phyloP scores from a whole-genome alignment of 2,113 vertebrate species.

The Mustela nigripes region DNA sequence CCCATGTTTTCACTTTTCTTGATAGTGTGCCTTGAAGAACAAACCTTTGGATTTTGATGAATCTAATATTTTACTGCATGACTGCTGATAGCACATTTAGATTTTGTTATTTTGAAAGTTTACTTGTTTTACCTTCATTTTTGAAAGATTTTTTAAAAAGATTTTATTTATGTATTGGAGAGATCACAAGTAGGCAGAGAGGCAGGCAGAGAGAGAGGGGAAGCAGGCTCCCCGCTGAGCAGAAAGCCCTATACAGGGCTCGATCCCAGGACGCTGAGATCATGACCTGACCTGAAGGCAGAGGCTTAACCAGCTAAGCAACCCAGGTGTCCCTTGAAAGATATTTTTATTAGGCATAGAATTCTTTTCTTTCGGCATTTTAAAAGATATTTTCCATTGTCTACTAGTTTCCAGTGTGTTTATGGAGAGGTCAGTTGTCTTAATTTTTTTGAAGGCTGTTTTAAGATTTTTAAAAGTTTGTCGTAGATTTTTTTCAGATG shows the following conservation, averaged over 20 bases:
- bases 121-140: not conserved
- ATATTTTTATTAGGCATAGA: not conserved
- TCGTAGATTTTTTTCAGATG: not conserved
- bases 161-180: too few relatives aligned
- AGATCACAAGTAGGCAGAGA: too few relatives aligned
- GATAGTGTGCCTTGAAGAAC: not conserved
- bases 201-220: too few relatives aligned
- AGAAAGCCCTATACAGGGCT: too few relatives aligned
- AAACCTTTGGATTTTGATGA: not conserved
- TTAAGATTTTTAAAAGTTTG: not conserved
- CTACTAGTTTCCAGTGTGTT: not conserved
- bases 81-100: not conserved
- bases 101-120: conserved; percentile 42
- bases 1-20: not conserved
- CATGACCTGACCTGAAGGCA: too few relatives aligned
- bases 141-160: not conserved
- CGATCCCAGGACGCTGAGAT: too few relatives aligned
- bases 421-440: not conserved
- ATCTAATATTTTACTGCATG: not conserved
- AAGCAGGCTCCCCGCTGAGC: too few relatives aligned
- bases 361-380: conserved; percentile 26
- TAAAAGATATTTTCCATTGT: conserved; percentile 15
- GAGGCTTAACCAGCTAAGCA: too few relatives aligned
- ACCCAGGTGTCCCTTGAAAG: not conserved
- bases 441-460: not conserved